Evolutionary conservation across 2,113 vertebrate genomes (phyloP).

Genomic region (Dromiciops gliroides): DNA sequence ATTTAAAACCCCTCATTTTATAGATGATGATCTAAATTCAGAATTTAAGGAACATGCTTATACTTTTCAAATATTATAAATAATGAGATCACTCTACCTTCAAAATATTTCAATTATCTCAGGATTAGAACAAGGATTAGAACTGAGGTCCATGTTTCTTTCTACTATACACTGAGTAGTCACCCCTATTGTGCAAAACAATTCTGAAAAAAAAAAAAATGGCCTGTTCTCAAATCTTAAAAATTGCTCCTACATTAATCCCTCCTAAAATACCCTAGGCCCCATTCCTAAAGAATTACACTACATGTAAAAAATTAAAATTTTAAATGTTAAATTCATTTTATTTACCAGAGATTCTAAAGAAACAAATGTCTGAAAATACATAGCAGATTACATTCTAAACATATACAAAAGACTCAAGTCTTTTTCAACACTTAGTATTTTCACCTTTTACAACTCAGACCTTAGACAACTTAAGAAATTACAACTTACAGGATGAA

Average conservation of each 20-base stretch:
- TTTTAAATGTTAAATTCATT: slow-evolving; percentile 25
- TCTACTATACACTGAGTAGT: not conserved
- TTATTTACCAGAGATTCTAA: not conserved
- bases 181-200: not conserved
- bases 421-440: not conserved
- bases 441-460: slow-evolving; percentile 9
- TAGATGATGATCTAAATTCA: not conserved
- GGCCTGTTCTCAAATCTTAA: not conserved
- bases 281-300: slow-evolving; percentile 28
- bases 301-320: slow-evolving; percentile 4
- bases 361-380: slow-evolving; percentile 31
- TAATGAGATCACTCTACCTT: not conserved
- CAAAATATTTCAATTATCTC: not conserved
- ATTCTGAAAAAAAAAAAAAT: not conserved
- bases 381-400: slow-evolving; percentile 4
- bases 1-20: not conserved
- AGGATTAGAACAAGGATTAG: not conserved
- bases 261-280: not conserved
- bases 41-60: not conserved
- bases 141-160: not conserved
- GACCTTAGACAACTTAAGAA: not conserved
- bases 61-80: not conserved
- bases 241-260: not conserved
- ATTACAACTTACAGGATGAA: not conserved
- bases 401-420: slow-evolving; percentile 15